A percentile compares a stretch with the other conserved stretches of the same genome.
phyloP scores from a whole-genome alignment of 2,113 vertebrate genomes.

The Pelecanoides urinatrix region DNA sequence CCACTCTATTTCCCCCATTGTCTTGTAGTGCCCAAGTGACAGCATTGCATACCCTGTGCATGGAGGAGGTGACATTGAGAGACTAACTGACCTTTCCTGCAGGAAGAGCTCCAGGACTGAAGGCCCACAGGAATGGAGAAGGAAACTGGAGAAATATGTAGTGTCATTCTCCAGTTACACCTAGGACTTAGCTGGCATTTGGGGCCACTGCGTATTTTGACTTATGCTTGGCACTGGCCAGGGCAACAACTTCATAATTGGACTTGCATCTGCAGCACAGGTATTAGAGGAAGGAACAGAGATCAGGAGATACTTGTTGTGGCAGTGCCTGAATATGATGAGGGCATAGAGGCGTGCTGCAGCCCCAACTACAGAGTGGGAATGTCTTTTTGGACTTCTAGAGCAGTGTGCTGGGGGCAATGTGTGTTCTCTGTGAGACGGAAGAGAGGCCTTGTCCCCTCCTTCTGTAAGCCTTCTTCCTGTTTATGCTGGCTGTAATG shows the following conservation, averaged over 20 bases:
- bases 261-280: background rate
- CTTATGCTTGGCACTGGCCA: background rate
- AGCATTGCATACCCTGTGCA: background rate
- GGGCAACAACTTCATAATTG: background rate
- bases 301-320: background rate
- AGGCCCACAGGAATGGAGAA: background rate
- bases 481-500: background rate
- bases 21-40: background rate
- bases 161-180: background rate
- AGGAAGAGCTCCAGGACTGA: background rate
- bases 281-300: background rate
- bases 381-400: background rate
- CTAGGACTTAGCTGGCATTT: background rate
- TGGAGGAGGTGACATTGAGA: background rate
- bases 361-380: no score
- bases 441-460: background rate
- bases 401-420: fast-evolving
- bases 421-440: background rate
- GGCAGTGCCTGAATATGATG: background rate
- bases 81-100: background rate
- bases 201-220: background rate
- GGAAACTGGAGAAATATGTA: background rate
- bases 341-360: background rate
- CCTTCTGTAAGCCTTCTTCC: background rate
- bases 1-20: fast-evolving